Evolutionary conservation across 1,140 invertebrate genomes (phyloP).

Genomic region (Ips typographus): DNA sequence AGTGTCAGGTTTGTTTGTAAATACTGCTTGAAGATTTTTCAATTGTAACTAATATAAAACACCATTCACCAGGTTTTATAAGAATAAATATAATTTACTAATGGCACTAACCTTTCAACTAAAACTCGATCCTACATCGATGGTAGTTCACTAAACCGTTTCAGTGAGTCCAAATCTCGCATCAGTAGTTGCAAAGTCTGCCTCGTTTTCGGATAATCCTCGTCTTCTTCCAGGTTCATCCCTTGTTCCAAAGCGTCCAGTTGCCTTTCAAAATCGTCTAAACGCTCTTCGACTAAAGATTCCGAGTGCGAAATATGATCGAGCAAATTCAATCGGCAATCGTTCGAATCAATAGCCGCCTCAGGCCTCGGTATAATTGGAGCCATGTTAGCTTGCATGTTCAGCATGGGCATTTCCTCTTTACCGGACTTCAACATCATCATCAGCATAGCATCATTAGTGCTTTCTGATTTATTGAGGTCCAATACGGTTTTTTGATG

Average conservation of each 20-base stretch:
- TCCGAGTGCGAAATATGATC: constrained; percentile 77
- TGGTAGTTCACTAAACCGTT: constrained; percentile 53
- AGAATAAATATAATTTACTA: too few species aligned
- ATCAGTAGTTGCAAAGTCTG: constrained; percentile 61
- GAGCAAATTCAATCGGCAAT: constrained; percentile 75
- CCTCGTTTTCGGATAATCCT: constrained; percentile 54
- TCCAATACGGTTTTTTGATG: constrained; percentile 36
- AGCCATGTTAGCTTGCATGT: constrained; percentile 39
- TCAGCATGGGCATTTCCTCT: constrained; percentile 40
- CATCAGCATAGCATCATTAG: constrained; percentile 44
- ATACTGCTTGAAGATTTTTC: too few species aligned
- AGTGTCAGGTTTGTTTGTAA: too few species aligned
- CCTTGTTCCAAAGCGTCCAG: constrained; percentile 61
- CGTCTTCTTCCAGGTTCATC: constrained; percentile 46
- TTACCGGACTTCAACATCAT: constrained; percentile 42
- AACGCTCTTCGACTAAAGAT: constrained; percentile 66
- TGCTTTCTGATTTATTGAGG: constrained; percentile 14
- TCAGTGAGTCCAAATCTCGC: constrained; percentile 57
- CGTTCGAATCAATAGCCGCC: constrained; percentile 74
- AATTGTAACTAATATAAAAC: too few species aligned
- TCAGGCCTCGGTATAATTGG: constrained; percentile 71
- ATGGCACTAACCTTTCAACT: too few species aligned
- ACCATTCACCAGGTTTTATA: too few species aligned
- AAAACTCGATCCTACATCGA: constrained; percentile 4
- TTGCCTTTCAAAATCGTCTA: constrained; percentile 77